Base-by-base conservation (phyloP, 64 coral and sea anemone genomes). In the Acropora yongei region DNA sequence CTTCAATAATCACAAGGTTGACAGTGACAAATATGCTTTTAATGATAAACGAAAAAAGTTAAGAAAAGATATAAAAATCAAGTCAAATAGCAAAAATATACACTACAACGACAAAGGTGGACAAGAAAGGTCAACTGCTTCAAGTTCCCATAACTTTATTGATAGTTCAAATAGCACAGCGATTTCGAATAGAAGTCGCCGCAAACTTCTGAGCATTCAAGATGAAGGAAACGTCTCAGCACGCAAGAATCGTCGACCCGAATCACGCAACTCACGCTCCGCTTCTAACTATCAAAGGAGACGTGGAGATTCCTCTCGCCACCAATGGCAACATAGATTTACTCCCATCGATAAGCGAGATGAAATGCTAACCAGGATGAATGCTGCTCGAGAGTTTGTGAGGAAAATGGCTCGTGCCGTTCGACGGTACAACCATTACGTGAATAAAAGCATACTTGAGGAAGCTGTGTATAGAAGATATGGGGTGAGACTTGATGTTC, bases 361-460 rank as follows among this genome's bases (percentile, higher is more conserved):
- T 88, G 89, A 86, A 18, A 53, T 60, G 46, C 41, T 91, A 14
- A 87, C 74, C 40, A 82, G 92, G 42, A 84, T 97, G 48, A 91
- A 94, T 17, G 76, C 49, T 47, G 92, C 84, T 3, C 75, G 95
- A 57, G 71, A 88, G 5, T 97, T 88, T 46, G 50, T 97, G 9
- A 78, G 92, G 41, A 78, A 75, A 80, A 87, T 97, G 83, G 88
- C 82, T 16, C 16, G 72, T 9, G 63, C 93, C 5, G 77, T 94
- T 4, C 66, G 78, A 30, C 67, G 80, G 2, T 90, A 88, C 7
- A 75, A 89, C 50, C 85, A 88, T 48, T 49, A 8, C 41, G 46
- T 94, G 0, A 94, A 92, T 57, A 49, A 58, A 3, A 77, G 78
- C 47, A 1, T 51, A 39, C 72, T 97, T 6, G 60, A 84, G 2